Conservation (phyloP, 2,888 invertebrate species). For the Brenthis daphne region DNA sequence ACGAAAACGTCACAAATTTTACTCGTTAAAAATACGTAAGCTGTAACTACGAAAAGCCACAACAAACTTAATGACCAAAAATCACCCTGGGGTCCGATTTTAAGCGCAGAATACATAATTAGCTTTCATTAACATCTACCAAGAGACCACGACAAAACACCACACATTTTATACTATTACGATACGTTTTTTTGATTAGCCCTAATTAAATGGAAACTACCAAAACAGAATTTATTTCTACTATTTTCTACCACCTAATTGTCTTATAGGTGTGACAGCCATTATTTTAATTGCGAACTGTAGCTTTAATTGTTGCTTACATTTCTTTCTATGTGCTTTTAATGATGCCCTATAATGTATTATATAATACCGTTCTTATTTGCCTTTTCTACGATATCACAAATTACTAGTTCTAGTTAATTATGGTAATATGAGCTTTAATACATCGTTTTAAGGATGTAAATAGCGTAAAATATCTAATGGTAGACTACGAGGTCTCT, state of each 20-base stretch:
- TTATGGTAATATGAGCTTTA: conserved; percentile 22
- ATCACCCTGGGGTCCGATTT: conserved; percentile 45
- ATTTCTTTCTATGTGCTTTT: conserved; percentile 65
- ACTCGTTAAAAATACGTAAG: conserved; percentile 34
- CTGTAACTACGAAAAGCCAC: conserved; percentile 36
- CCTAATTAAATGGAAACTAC: conserved; percentile 57
- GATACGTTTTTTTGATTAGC: conserved; percentile 63
- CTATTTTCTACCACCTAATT: conserved; percentile 61
- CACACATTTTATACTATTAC: conserved; percentile 52
- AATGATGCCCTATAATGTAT: conserved; percentile 49
- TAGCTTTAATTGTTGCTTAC: conserved; percentile 67
- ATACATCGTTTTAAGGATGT: neutral
- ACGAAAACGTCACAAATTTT: conserved; percentile 22
- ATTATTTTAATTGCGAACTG: conserved; percentile 79
- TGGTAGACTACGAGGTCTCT: conserved; percentile 23
- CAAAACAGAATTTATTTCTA: conserved; percentile 71
- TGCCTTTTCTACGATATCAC: conserved; percentile 38
- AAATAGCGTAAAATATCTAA: conserved; percentile 19
- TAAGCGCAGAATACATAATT: conserved; percentile 42
- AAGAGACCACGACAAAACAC: conserved; percentile 46
- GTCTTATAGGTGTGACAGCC: conserved; percentile 80
- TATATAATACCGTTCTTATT: conserved; percentile 45
- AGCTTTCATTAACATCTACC: conserved; percentile 48
- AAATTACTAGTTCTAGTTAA: conserved; percentile 34
- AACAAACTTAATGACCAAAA: conserved; percentile 43